phyloP scores from a whole-genome alignment of 2,888 invertebrate species.

The Nebria salina region DNA sequence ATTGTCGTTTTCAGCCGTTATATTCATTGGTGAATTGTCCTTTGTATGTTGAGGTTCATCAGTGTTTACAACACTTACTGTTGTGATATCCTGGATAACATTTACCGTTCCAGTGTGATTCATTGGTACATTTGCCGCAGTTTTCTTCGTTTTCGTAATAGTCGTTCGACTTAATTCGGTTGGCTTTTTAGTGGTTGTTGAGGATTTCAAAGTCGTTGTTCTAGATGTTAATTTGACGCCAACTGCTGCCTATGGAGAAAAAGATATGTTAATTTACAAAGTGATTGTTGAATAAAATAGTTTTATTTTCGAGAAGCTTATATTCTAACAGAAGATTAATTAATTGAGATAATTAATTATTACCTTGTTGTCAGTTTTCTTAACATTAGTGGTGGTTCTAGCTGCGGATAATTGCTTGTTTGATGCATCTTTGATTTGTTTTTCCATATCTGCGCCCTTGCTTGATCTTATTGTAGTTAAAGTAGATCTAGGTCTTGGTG shows the following conservation, averaged over 20 bases:
- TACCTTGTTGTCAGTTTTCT: slow-evolving; percentile 57
- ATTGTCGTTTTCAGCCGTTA: slow-evolving; percentile 57
- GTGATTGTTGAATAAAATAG: neutral
- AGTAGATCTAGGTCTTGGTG: slow-evolving; percentile 49
- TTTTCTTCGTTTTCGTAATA: slow-evolving; percentile 47
- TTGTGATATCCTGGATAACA: slow-evolving; percentile 50
- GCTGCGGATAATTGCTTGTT: slow-evolving; percentile 69
- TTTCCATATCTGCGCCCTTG: slow-evolving; percentile 60
- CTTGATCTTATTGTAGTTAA: slow-evolving; percentile 45
- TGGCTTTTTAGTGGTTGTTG: slow-evolving; percentile 53
- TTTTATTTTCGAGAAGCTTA: too few species aligned
- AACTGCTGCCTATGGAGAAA: neutral
- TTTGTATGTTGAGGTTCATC: slow-evolving; percentile 56
- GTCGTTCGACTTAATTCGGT: slow-evolving; percentile 52
- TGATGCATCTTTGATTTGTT: slow-evolving; percentile 75
- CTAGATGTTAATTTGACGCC: slow-evolving; percentile 53
- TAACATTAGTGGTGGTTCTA: slow-evolving; percentile 54
- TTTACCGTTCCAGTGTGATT: slow-evolving; percentile 50
- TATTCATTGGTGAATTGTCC: slow-evolving; percentile 60
- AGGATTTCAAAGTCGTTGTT: slow-evolving; percentile 51
- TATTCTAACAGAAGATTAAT: neutral
- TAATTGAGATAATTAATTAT: slow-evolving; percentile 22
- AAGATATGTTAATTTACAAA: neutral
- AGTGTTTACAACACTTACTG: slow-evolving; percentile 37
- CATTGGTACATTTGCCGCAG: slow-evolving; percentile 47